phyloP scores from a whole-genome alignment of 1,140 invertebrate genomes.

The Neodiprion virginianus region DNA sequence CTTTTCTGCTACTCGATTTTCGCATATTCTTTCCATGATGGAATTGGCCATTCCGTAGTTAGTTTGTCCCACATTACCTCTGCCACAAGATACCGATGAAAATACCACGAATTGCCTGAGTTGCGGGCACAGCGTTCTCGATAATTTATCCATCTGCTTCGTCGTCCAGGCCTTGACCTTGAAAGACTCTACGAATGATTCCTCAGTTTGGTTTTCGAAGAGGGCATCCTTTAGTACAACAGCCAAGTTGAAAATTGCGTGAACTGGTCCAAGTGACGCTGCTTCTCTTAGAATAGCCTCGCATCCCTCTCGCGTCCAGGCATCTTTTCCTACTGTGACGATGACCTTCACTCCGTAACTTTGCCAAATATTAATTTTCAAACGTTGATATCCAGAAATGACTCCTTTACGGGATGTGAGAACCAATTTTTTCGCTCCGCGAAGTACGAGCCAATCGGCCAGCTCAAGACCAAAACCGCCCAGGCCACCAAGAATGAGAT shows the following conservation, averaged over 20 bases:
- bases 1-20: conserved; percentile 57
- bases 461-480: conserved; percentile 86
- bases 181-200: conserved; percentile 58
- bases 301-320: conserved; percentile 58
- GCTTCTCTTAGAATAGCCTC: conserved; percentile 67
- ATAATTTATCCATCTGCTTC: conserved; percentile 59
- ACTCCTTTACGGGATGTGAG: conserved; percentile 75
- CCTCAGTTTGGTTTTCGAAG: conserved; percentile 62
- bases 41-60: conserved; percentile 77
- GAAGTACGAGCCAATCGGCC: conserved; percentile 76
- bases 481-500: conserved; percentile 71
- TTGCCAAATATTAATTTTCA: conserved; percentile 60
- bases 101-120: conserved; percentile 71
- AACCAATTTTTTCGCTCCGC: conserved; percentile 73
- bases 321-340: conserved; percentile 58
- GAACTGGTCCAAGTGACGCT: conserved; percentile 67
- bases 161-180: conserved; percentile 63
- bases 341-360: conserved; percentile 64
- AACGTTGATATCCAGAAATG: conserved; percentile 73
- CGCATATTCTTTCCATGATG: conserved; percentile 68
- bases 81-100: conserved; percentile 78
- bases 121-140: conserved; percentile 60
- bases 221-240: conserved; percentile 66
- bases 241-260: conserved; percentile 82
- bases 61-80: conserved; percentile 79